Percentiles rank a stretch among this genome's conserved stretches.
These are phyloP conservation scores for Tiliacea citrago DNA, from an alignment of 2,888 invertebrate species.

Conservation along the genomic window DNA sequence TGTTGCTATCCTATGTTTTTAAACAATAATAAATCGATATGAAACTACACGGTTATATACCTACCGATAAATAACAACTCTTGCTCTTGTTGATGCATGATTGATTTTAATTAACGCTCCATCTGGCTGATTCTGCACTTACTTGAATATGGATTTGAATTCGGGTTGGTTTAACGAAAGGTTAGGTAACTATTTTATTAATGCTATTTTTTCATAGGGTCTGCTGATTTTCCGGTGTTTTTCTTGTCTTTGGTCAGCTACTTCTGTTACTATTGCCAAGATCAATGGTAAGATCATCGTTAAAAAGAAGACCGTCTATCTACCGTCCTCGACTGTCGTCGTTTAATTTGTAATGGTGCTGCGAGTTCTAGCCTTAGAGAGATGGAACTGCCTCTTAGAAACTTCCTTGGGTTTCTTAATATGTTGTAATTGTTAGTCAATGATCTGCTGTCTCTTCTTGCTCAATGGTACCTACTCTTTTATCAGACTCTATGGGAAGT, in stretches of 20 bases:
- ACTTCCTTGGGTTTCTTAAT: not conserved
- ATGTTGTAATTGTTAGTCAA: constrained; percentile 7
- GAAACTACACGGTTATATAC: too few species aligned
- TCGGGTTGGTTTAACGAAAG: not conserved
- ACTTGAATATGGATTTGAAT: constrained; percentile 24
- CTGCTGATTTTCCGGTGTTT: not conserved
- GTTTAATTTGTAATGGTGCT: not conserved
- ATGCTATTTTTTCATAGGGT: not conserved
- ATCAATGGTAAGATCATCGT: not conserved
- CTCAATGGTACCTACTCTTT: constrained; percentile 5
- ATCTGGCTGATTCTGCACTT: constrained; percentile 19
- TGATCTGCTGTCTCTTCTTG: not conserved
- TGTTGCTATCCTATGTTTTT: too few species aligned
- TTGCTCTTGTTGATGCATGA: constrained; percentile 43
- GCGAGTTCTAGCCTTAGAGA: not conserved
- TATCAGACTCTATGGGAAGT: constrained; percentile 1
- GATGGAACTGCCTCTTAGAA: not conserved
- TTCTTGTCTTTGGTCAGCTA: not conserved
- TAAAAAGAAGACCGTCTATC: not conserved
- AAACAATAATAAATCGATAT: too few species aligned
- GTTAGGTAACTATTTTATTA: too few species aligned
- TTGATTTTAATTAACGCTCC: constrained; percentile 53
- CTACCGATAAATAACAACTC: constrained; percentile 15
- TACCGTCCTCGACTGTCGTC: too few species aligned
- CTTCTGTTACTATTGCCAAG: not conserved